These are phyloP conservation scores for Standfussiana lucernea DNA, from an alignment of 2,888 invertebrate genomes.

Conservation along the genomic window DNA sequence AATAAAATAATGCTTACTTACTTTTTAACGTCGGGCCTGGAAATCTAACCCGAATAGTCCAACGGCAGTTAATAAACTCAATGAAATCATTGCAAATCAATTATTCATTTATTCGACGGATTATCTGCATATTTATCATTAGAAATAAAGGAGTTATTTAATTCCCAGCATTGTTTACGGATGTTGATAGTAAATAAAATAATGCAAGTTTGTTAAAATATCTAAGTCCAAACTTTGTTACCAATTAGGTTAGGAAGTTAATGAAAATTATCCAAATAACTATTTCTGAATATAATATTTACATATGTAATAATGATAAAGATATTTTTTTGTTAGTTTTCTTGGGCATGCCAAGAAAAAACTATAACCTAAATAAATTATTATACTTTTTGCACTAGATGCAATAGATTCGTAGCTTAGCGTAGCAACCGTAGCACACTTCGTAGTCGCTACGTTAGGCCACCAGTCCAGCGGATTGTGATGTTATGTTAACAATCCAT, in stretches of 20 bases:
- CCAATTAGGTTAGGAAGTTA: no score
- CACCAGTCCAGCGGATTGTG: not conserved
- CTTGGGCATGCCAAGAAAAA: no score
- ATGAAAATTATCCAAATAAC: no score
- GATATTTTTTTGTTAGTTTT: no score
- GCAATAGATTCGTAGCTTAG: not conserved
- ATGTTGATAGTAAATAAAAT: constrained; percentile 12
- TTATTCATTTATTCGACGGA: not conserved
- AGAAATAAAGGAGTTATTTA: not conserved
- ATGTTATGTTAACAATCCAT: not conserved
- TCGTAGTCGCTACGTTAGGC: constrained; percentile 6
- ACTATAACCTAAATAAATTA: no score
- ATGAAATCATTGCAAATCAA: not conserved
- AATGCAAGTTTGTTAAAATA: not conserved
- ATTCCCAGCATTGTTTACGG: not conserved
- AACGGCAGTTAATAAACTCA: not conserved
- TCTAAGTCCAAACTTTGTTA: not conserved
- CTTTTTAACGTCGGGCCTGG: not conserved
- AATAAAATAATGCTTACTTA: not conserved
- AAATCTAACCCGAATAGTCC: not conserved
- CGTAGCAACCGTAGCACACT: constrained; percentile 14
- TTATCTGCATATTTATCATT: not conserved
- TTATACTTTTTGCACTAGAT: not conserved
- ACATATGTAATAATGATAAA: no score
- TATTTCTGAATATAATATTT: no score